phyloP scores from a whole-genome alignment of 2,888 invertebrate genomes.

The Odontocerum albicorne region DNA sequence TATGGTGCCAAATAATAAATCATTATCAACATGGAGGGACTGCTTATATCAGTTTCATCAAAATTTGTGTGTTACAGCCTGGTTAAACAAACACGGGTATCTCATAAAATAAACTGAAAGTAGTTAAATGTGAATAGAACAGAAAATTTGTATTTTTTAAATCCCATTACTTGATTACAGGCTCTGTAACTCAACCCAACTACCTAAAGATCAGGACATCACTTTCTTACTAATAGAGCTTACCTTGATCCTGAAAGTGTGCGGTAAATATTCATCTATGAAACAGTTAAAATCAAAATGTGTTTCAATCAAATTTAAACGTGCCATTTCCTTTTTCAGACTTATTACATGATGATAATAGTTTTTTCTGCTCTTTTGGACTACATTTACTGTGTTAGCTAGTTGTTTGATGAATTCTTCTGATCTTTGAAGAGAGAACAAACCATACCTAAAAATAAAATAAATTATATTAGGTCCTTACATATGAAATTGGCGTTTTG shows the following conservation, averaged over 20 bases:
- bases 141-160: no score
- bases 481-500: background rate
- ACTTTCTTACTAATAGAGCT: background rate
- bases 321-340: conserved; percentile 30
- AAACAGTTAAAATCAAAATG: conserved; percentile 29
- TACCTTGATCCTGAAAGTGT: conserved; percentile 26
- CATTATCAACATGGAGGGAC: no score
- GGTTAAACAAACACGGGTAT: no score
- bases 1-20: no score
- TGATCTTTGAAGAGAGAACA: conserved; percentile 19
- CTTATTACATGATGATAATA: conserved; percentile 11
- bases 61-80: no score
- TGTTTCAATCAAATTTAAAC: conserved; percentile 23
- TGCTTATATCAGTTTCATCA: no score
- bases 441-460: conserved; percentile 23
- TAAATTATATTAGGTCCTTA: background rate
- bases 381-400: conserved; percentile 23
- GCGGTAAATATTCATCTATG: conserved; percentile 24
- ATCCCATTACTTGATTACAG: no score
- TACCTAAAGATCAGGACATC: background rate
- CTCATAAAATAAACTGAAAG: no score
- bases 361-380: conserved; percentile 18
- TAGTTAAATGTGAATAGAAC: no score
- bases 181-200: no score
- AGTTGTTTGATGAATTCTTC: conserved; percentile 31